Base-by-base conservation (phyloP, 2,113 vertebrate genomes). In the Sebastes fasciatus region DNA sequence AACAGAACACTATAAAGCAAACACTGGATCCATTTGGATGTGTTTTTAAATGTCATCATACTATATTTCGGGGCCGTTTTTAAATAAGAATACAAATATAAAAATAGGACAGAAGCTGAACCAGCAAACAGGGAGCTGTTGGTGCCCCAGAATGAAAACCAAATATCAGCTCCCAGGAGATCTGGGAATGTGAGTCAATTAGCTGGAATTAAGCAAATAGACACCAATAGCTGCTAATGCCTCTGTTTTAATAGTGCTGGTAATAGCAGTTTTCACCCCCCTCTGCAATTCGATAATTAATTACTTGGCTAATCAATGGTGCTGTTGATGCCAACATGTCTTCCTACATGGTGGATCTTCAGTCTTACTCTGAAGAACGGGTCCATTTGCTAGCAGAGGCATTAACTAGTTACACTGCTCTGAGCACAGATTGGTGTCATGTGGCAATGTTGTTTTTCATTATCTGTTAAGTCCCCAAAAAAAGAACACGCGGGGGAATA, bases 211-310 rank as follows among this genome's bases (percentile, higher is more conserved):
- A 82, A 86, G 75, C 84, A 64, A 76, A 69, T 66, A 80, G 78
- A 86, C 82, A 77, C 64, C 83, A 82, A 79, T 84, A 79, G 72
- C 79, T 86, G 75, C 79, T 83, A 89, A 89, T 77, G 82, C 61
- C 65, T 87, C 26, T 62, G 68, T 86, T 92, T 83, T 89, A 89
- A 86, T 90, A 62, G 83, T 75, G 88, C 57, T 90, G 82, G 75
- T 86, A 89, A 88, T 87, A 84, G 86, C 51, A 74, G 58, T 72
- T 78, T 26, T 16, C 65, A 46, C 69, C 19, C 64, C 67, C 69
- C 80, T 57, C 74, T 85, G 77, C 89, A 92, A 89, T 93, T 86
- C 90, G 88, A 90, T 91, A 91, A 94, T 93, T 91, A 94, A 94
- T 94, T 92, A 92, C 78, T 78, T 62, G 64, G 73, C 62, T 83